Conservation (phyloP, 1,140 invertebrate species). For the Daktulosphaira vitifoliae region DNA sequence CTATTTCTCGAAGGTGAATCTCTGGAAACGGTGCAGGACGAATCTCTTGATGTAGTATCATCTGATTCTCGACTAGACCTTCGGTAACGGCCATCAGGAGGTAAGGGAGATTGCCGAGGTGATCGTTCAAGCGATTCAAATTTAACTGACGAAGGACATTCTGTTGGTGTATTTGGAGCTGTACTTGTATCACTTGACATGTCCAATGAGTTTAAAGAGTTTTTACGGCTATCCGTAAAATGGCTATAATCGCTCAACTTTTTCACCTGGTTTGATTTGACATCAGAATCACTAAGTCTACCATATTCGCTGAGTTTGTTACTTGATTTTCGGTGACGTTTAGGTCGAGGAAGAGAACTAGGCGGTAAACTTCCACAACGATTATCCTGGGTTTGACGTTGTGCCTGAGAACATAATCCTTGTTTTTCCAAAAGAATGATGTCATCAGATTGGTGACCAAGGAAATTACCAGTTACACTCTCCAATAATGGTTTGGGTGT, state of each 20-base stretch:
- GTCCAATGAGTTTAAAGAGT: constrained; percentile 30
- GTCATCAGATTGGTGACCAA: constrained; percentile 50
- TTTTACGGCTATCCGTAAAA: constrained; percentile 35
- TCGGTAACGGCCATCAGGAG: constrained; percentile 15
- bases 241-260: constrained; percentile 35
- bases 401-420: constrained; percentile 62
- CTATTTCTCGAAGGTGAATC: constrained; percentile 31
- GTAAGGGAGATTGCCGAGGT: constrained; percentile 7
- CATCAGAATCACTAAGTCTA: constrained; percentile 38
- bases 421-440: constrained; percentile 66
- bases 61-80: constrained; percentile 24
- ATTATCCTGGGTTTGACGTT: constrained; percentile 51
- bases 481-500: constrained; percentile 70
- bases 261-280: constrained; percentile 31
- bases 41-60: constrained; percentile 6
- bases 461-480: constrained; percentile 51
- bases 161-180: constrained; percentile 23
- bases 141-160: constrained; percentile 21
- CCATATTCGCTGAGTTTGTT: constrained; percentile 40
- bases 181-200: constrained; percentile 19
- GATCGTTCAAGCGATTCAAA: constrained; percentile 14
- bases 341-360: constrained; percentile 57
- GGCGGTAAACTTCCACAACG: constrained; percentile 53
- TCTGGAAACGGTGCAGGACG: constrained; percentile 13
- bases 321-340: constrained; percentile 47